Conservation (phyloP, 2,113 vertebrate species). For the Perca schrenkii region DNA sequence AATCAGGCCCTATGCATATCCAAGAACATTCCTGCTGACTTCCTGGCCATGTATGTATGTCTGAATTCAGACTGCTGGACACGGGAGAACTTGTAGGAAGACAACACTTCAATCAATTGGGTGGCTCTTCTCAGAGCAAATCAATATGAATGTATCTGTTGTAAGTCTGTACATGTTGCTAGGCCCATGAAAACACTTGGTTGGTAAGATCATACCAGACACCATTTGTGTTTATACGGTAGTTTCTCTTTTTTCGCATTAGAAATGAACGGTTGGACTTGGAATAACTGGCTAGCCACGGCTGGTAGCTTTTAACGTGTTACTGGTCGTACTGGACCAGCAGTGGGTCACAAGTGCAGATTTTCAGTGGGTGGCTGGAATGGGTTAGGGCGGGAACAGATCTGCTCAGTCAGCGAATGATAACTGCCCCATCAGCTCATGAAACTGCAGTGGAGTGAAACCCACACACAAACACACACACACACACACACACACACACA, state of each 20-base stretch:
- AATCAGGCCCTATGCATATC: conserved; percentile 65
- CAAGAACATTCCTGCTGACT: conserved; percentile 63
- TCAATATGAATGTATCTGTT: conserved; percentile 81
- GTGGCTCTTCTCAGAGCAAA: conserved; percentile 59
- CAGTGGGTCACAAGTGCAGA: conserved; percentile 30
- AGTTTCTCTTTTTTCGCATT: conserved; percentile 36
- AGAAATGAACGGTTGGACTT: conserved; percentile 28
- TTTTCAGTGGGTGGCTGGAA: conserved; percentile 51
- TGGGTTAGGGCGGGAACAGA: conserved; percentile 18
- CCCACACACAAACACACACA: too few species aligned
- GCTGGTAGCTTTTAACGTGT: conserved; percentile 54
- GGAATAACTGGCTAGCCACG: conserved; percentile 37
- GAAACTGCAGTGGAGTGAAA: conserved; percentile 53
- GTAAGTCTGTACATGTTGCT: conserved; percentile 64
- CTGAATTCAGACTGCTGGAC: conserved; percentile 40
- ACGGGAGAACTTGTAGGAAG: conserved; percentile 34
- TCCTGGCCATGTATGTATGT: conserved; percentile 39
- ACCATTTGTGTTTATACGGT: conserved; percentile 30
- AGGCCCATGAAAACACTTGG: conserved; percentile 48
- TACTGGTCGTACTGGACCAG: conserved; percentile 18
- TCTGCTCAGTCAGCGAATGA: conserved; percentile 61
- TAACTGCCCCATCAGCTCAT: conserved; percentile 68
- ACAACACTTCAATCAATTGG: conserved; percentile 69
- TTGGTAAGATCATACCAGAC: conserved; percentile 30
- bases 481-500: conserved; percentile 23